Evolutionary conservation across 2,113 vertebrate genomes (phyloP).

Genomic region (Nothoprocta perdicaria): DNA sequence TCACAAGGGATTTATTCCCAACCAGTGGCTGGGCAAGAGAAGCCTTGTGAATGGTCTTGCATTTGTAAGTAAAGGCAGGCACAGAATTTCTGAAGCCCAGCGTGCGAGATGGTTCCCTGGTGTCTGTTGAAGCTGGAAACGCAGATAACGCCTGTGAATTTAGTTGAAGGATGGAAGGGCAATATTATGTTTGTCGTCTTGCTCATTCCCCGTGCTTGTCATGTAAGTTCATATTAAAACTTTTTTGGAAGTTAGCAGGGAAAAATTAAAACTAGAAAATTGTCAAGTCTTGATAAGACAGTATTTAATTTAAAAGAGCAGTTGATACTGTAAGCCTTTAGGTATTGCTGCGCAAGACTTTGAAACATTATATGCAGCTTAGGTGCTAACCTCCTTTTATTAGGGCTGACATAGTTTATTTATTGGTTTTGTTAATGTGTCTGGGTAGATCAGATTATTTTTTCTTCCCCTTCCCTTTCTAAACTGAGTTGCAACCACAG

Average conservation of each 20-base stretch:
- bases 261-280: not conserved
- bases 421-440: not conserved
- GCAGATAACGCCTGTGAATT: not conserved
- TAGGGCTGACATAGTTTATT: not conserved
- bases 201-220: slow-evolving; percentile 26
- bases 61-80: slow-evolving; percentile 33
- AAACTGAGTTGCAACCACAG: not conserved
- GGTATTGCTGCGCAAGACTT: not conserved
- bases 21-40: not conserved
- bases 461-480: not conserved
- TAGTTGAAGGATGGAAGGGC: not conserved
- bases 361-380: not conserved
- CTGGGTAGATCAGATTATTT: not conserved
- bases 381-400: not conserved
- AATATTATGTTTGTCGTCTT: slow-evolving; percentile 46
- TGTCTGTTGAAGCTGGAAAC: not conserved
- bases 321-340: not conserved
- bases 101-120: accelerated
- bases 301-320: not conserved
- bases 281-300: not conserved
- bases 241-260: too few relatives aligned
- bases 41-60: not conserved
- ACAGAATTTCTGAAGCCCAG: not conserved
- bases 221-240: not conserved
- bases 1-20: not conserved